These are phyloP conservation scores for Spodoptera littoralis DNA, from an alignment of 2,888 invertebrate species.

Conservation along the genomic window DNA sequence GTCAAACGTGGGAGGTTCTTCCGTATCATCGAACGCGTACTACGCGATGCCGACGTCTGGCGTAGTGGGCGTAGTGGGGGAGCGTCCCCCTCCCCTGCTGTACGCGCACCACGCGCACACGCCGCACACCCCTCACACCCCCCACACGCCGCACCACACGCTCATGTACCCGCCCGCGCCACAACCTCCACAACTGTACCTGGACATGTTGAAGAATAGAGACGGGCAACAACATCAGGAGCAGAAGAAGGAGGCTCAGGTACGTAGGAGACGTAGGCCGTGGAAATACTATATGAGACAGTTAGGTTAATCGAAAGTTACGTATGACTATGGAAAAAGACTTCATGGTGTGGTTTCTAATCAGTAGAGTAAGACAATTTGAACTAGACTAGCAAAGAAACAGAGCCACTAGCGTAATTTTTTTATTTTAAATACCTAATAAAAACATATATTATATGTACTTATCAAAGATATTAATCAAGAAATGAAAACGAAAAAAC, in stretches of 20 bases:
- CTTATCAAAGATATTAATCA: too few species aligned
- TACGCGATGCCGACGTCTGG: conserved; percentile 82
- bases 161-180: conserved; percentile 81
- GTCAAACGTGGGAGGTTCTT: conserved; percentile 73
- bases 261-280: conserved; percentile 36
- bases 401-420: too few species aligned
- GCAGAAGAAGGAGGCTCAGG: conserved; percentile 80
- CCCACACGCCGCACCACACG: conserved; percentile 75
- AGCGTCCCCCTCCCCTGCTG: conserved; percentile 80
- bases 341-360: too few species aligned
- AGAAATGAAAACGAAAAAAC: too few species aligned
- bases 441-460: too few species aligned
- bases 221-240: conserved; percentile 79
- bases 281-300: too few species aligned
- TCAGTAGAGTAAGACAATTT: too few species aligned
- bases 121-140: conserved; percentile 79
- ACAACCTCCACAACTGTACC: conserved; percentile 78
- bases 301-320: too few species aligned
- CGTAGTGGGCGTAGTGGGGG: conserved; percentile 80
- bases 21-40: conserved; percentile 74
- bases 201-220: conserved; percentile 83
- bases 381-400: too few species aligned
- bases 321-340: too few species aligned
- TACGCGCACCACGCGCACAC: conserved; percentile 83
- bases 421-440: too few species aligned